phyloP scores from a whole-genome alignment of 2,888 invertebrate genomes.

The Marronus borbonicus region DNA sequence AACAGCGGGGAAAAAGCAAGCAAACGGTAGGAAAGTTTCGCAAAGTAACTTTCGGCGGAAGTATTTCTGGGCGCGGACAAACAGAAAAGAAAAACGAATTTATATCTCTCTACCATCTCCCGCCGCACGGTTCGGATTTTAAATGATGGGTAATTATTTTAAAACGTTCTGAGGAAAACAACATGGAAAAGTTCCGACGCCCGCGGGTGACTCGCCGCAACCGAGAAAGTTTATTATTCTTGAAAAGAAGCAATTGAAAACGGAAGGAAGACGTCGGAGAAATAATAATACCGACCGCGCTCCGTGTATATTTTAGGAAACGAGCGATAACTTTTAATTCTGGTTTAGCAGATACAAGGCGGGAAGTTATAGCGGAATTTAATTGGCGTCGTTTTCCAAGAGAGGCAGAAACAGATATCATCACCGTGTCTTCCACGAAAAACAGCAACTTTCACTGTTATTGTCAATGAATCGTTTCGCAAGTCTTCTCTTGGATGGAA shows the following conservation, averaged over 20 bases:
- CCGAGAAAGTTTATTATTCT: slow-evolving; percentile 44
- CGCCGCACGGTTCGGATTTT: slow-evolving; percentile 57
- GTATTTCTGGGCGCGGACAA: slow-evolving; percentile 53
- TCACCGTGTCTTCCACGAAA: not conserved
- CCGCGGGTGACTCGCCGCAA: not conserved
- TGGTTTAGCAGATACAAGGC: slow-evolving; percentile 2
- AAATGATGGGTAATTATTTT: slow-evolving; percentile 66
- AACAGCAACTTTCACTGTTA: not conserved
- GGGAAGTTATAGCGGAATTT: too few relatives aligned
- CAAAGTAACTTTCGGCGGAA: slow-evolving; percentile 44
- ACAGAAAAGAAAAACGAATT: slow-evolving; percentile 62
- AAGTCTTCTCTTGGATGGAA: too few relatives aligned
- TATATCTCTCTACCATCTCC: slow-evolving; percentile 57
- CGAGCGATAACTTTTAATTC: slow-evolving; percentile 14
- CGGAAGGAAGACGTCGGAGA: slow-evolving; percentile 28
- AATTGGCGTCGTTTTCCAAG: too few relatives aligned
- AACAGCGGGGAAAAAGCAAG: slow-evolving; percentile 43
- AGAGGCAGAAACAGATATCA: too few relatives aligned
- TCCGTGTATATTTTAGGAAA: slow-evolving; percentile 26
- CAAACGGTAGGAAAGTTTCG: slow-evolving; percentile 57
- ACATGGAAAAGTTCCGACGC: slow-evolving; percentile 53
- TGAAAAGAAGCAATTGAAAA: not conserved
- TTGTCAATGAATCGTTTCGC: too few relatives aligned
- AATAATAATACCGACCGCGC: slow-evolving; percentile 43
- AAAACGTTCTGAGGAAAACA: slow-evolving; percentile 60